A percentile compares a stretch with the other conserved stretches of the same genome.
phyloP scores from a whole-genome alignment of 2,888 invertebrate species.

The Sphaeridia pumilis region DNA sequence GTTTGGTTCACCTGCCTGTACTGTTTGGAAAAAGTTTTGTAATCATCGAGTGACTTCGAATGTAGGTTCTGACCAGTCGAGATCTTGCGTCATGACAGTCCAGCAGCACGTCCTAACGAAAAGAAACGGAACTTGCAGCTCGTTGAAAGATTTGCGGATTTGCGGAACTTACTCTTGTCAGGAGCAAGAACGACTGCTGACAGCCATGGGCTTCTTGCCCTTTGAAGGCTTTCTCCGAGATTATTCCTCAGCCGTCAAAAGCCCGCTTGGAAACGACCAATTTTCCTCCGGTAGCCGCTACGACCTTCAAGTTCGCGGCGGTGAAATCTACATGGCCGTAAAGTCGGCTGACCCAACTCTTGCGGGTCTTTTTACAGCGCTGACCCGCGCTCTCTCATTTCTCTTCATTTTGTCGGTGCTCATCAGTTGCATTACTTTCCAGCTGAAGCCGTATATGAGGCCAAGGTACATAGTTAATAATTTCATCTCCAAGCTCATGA shows the following conservation, averaged over 20 bases:
- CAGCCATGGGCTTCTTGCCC: conserved; percentile 10
- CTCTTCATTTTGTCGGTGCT: conserved; percentile 15
- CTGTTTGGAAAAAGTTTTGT: not conserved
- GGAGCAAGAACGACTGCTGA: conserved; percentile 8
- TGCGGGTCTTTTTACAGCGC: conserved; percentile 12
- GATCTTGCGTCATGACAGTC: conserved; percentile 10
- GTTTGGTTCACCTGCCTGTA: too few species aligned
- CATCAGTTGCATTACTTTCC: conserved; percentile 13
- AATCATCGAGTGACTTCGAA: not conserved
- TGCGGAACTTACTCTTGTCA: conserved; percentile 11
- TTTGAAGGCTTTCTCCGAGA: conserved; percentile 10
- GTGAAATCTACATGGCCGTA: conserved; percentile 3
- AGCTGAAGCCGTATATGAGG: conserved; percentile 12
- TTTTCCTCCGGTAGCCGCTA: not conserved
- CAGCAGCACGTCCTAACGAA: conserved; percentile 7
- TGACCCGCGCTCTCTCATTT: conserved; percentile 14
- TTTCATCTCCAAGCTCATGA: not conserved
- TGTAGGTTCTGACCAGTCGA: too few species aligned
- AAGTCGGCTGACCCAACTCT: conserved; percentile 9
- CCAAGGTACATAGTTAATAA: conserved; percentile 6
- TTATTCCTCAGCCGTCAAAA: not conserved
- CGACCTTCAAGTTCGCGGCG: conserved; percentile 3
- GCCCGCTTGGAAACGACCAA: not conserved
- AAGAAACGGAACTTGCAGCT: not conserved
- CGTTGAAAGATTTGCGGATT: conserved; percentile 5